A percentile compares a stretch with the other conserved stretches of the same genome.
Conservation (phyloP, 2,888 invertebrate species). For the Pachycephus smyrnensis region DNA sequence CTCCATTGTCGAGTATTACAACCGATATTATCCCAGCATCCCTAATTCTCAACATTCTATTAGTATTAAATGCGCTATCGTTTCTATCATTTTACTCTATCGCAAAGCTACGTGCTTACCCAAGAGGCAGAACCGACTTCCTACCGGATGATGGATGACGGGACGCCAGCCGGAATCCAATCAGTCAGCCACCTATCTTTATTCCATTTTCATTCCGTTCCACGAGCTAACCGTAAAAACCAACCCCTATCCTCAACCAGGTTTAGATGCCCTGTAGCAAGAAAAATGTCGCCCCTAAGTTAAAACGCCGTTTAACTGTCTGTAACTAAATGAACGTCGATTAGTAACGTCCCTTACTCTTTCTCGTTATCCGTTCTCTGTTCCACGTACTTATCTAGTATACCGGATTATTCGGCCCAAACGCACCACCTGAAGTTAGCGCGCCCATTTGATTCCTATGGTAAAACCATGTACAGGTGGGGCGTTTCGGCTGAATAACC, state of each 20-base stretch:
- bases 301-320: background rate
- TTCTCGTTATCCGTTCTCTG: background rate
- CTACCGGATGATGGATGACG: background rate
- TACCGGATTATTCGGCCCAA: too few species aligned
- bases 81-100: background rate
- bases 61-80: background rate
- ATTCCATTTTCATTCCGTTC: background rate
- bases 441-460: too few species aligned
- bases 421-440: too few species aligned
- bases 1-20: background rate
- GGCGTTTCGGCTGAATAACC: too few species aligned
- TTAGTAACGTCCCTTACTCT: background rate
- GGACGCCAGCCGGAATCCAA: background rate
- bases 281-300: background rate
- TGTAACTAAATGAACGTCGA: background rate
- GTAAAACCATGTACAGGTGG: too few species aligned
- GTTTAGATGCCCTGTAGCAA: background rate
- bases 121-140: background rate
- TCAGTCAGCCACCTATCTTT: background rate
- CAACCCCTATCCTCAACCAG: background rate
- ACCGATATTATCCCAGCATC: background rate
- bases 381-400: too few species aligned
- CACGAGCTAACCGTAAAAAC: background rate
- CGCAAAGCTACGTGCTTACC: background rate
- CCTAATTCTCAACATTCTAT: background rate